Percentiles rank a stretch among this genome's conserved stretches.
Evolutionary conservation across 2,888 invertebrate genomes (phyloP).

Genomic region (Hydropsyche betteni): DNA sequence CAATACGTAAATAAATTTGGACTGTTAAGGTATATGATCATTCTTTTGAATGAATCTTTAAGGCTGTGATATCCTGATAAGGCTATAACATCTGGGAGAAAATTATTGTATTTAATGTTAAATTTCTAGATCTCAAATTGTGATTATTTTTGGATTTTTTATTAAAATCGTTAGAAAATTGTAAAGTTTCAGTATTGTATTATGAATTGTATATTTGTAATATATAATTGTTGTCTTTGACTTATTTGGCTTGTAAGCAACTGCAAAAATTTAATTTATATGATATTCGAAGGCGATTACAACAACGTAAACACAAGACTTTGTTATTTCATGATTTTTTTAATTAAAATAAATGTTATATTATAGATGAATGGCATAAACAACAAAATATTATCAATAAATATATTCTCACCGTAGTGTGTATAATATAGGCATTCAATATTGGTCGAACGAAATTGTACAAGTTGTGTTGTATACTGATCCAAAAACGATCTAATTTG

Average conservation of each 20-base stretch:
- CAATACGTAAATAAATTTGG: conserved; percentile 40
- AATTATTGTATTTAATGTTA: conserved; percentile 53
- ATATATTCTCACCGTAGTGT: conserved; percentile 44
- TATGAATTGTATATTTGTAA: conserved; percentile 32
- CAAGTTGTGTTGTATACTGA: neutral
- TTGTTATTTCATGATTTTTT: conserved; percentile 42
- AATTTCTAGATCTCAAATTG: conserved; percentile 60
- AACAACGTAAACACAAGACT: conserved; percentile 38
- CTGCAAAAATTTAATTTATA: neutral
- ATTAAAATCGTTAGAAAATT: conserved; percentile 43
- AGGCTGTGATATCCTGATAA: conserved; percentile 49
- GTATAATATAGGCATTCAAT: conserved; percentile 44
- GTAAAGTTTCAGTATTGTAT: conserved; percentile 44
- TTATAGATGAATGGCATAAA: conserved; percentile 40
- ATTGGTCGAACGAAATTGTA: conserved; percentile 40
- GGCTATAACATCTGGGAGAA: conserved; percentile 60
- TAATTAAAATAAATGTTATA: conserved; percentile 42
- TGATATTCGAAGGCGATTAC: conserved; percentile 2
- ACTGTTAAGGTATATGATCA: conserved; percentile 41
- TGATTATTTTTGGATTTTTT: conserved; percentile 55
- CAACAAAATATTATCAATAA: conserved; percentile 35
- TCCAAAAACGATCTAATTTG: too few species aligned
- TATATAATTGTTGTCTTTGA: neutral
- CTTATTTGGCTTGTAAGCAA: neutral
- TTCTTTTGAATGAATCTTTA: conserved; percentile 40